Evolutionary conservation across 2,797 vertebrate species (phyloP), one percentile per base, ranked within the genome.

Genomic region (Malacoraja senta): DNA sequence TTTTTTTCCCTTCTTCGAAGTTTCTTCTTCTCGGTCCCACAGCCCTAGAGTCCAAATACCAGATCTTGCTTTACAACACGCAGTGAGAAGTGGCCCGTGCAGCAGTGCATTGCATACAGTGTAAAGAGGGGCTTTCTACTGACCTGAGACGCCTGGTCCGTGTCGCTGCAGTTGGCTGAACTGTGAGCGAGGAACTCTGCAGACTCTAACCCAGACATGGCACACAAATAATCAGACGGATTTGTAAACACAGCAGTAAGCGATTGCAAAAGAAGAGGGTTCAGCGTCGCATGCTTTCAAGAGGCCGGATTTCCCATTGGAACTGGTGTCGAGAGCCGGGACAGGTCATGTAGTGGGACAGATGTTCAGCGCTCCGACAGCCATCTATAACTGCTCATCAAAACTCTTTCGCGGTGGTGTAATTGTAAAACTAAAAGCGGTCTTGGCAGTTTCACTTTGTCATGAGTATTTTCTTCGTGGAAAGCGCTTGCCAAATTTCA

Each of bases 1-100:
- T 99, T 99, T 95, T 98, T 99, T 93, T 99, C 98, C 94, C 98
- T 97, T 94, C 97, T 98, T 94, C 98, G 97, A 93, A 97, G 95
- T 94, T 96, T 97, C 94, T 96, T 96, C 93, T 96, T 96, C 7
- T 97, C 97, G 44, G 97, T 96, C 94, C 97, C 97, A 0, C 96
- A 95, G 32, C 96, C 96, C 98, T 98, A 95, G 93, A 93, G 84
- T 88, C 65, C 61, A 88, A 91, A 74, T 26, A 53, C 3, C 24
- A 21, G 71, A 44, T 74, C 4, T 35, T 32, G 63, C n/a, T 72
- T 72, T 74, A 26, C 9, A 91, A 53, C 21, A 74, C 26, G 13
- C 68, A 29, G 88, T 19, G 84, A 35, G 8, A 78, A 35, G 15
- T 35, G 77, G 10, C 32, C 6, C 3, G 84, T 17, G n/a, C 29